Percentiles rank a stretch among this genome's conserved stretches.
Evolutionary conservation across 2,113 vertebrate genomes (phyloP).

Genomic region (Sisor rabdophorus): DNA sequence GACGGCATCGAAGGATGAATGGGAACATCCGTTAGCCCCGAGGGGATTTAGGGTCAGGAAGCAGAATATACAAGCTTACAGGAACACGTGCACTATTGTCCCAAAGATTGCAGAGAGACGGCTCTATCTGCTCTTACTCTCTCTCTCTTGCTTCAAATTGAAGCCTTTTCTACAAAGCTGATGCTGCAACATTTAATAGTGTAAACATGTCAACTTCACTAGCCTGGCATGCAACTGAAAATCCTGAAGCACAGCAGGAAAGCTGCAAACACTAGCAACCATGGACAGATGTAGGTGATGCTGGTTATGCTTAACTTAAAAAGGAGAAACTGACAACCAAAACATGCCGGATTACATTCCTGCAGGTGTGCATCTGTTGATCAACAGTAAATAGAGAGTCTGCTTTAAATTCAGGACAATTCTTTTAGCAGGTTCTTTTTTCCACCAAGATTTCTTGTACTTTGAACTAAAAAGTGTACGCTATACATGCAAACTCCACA

Average conservation of each 20-base stretch:
- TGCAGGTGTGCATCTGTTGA: background rate
- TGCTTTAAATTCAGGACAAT: background rate
- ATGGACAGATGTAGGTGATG: background rate
- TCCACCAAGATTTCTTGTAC: too few relatives aligned
- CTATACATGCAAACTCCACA: too few relatives aligned
- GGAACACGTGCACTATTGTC: constrained; percentile 46
- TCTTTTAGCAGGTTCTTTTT: too few relatives aligned
- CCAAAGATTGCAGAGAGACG: constrained; percentile 19
- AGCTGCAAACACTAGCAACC: background rate
- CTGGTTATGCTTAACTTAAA: background rate
- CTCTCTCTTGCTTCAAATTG: constrained; percentile 12
- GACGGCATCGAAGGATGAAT: background rate
- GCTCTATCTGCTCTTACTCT: constrained; percentile 10
- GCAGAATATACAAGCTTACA: constrained; percentile 54
- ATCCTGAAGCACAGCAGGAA: background rate
- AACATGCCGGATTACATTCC: background rate
- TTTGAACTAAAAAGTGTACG: too few relatives aligned
- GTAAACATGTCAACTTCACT: constrained; percentile 12
- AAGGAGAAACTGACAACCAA: background rate
- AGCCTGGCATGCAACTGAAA: background rate
- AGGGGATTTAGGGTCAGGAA: constrained; percentile 49
- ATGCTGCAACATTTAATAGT: constrained; percentile 4
- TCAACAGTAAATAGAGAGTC: background rate
- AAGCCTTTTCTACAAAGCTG: constrained; percentile 6
- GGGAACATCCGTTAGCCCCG: constrained; percentile 42